Percentiles rank a stretch among this genome's conserved stretches.
These are phyloP conservation scores for Rallus crepitans DNA, from an alignment of 2,797 vertebrate genomes.

Conservation along the genomic window DNA sequence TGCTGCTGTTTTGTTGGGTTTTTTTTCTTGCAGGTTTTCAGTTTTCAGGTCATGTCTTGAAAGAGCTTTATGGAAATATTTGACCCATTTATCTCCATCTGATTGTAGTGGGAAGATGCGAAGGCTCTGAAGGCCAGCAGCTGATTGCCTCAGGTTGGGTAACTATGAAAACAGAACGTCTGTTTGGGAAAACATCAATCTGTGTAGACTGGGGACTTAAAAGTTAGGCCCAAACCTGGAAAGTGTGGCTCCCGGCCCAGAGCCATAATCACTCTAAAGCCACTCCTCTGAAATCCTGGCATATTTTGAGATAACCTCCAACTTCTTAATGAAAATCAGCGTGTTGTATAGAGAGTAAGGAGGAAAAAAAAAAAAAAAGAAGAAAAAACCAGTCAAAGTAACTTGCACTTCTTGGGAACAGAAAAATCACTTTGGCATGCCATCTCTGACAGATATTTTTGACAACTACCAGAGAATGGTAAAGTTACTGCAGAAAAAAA, in stretches of 20 bases:
- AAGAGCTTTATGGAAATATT: not conserved
- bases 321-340: not conserved
- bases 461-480: not conserved
- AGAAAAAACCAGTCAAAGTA: not conserved
- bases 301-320: not conserved
- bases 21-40: not conserved
- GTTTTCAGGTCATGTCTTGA: not conserved
- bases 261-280: not conserved
- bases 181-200: not conserved
- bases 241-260: not conserved
- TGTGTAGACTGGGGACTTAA: not conserved
- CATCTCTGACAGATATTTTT: not conserved
- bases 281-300: not conserved
- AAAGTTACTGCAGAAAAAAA: not conserved
- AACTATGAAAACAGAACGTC: not conserved
- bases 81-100: not conserved
- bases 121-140: not conserved
- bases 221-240: not conserved
- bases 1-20: not conserved
- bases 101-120: not conserved
- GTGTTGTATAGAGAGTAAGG: not conserved
- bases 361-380: not conserved
- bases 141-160: not conserved
- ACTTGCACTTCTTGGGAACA: not conserved
- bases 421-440: not conserved